phyloP scores from a whole-genome alignment of 1,140 invertebrate species.

The Drosophila malerkotliana region DNA sequence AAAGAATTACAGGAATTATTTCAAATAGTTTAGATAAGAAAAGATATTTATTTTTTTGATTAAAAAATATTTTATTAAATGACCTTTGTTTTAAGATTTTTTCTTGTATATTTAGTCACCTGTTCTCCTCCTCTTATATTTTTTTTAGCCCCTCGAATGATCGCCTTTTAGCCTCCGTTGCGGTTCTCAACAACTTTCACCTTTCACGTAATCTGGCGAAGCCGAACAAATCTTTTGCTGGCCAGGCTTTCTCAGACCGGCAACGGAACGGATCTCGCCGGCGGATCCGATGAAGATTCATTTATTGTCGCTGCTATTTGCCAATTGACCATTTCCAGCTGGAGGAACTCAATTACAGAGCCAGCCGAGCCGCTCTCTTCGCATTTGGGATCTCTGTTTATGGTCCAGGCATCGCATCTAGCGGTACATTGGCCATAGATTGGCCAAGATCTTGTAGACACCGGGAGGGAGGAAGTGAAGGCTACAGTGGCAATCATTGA shows the following conservation, averaged over 20 bases:
- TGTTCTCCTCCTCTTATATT: constrained; percentile 1
- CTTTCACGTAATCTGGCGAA: constrained; percentile 75
- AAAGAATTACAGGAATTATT: neutral
- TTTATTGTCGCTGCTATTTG: constrained; percentile 71
- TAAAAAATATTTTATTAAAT: neutral
- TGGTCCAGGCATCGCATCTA: constrained; percentile 61
- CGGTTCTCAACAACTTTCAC: constrained; percentile 81
- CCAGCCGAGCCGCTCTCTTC: constrained; percentile 12
- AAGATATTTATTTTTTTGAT: neutral
- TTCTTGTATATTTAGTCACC: neutral
- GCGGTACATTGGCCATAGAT: constrained; percentile 73
- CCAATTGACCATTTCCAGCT: constrained; percentile 56
- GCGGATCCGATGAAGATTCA: constrained; percentile 53
- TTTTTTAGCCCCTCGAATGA: constrained; percentile 18
- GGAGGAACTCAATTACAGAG: constrained; percentile 51
- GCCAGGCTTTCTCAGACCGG: constrained; percentile 16
- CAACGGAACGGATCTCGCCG: constrained; percentile 29
- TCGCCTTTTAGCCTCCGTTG: constrained; percentile 48
- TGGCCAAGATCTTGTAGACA: constrained; percentile 4
- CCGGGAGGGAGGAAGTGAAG: neutral
- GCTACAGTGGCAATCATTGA: constrained; percentile 24
- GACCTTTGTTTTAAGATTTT: neutral
- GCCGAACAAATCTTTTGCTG: constrained; percentile 42
- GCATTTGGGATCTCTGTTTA: constrained; percentile 61
- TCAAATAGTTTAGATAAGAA: neutral